These are phyloP conservation scores for Holothuria scabra DNA, from an alignment of 53 echinoderm and acorn worm species.

Conservation along the genomic window DNA sequence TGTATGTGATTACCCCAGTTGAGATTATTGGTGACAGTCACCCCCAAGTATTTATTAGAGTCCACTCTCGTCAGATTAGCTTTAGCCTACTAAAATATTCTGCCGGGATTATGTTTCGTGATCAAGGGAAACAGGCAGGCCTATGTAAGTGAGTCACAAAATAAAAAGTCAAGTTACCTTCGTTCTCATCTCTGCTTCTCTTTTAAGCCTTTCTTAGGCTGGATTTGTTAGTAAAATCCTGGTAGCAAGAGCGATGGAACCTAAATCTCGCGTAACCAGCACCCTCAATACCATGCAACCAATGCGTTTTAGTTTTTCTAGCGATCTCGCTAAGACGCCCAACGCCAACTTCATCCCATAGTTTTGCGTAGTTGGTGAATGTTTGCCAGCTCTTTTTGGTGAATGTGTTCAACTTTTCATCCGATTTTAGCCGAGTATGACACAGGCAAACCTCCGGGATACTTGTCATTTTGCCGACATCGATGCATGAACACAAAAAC, in stretches of 20 bases:
- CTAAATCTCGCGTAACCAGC: neutral
- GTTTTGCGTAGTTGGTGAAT: neutral
- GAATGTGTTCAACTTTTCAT: neutral
- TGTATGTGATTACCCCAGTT: too few relatives aligned
- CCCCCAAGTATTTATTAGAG: too few relatives aligned
- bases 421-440: neutral
- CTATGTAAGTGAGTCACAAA: too few relatives aligned
- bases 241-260: constrained; percentile 18
- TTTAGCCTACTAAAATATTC: too few relatives aligned
- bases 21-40: too few relatives aligned
- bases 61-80: too few relatives aligned
- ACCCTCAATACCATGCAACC: neutral
- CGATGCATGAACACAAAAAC: too few relatives aligned
- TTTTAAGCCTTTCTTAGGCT: too few relatives aligned
- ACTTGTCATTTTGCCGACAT: neutral
- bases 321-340: neutral
- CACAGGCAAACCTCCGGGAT: constrained; percentile 3
- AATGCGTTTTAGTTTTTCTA: neutral
- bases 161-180: too few relatives aligned
- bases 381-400: constrained; percentile 19
- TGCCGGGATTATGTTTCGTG: too few relatives aligned
- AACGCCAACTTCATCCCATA: constrained; percentile 21
- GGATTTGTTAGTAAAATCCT: constrained; percentile 1
- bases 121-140: too few relatives aligned
- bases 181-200: too few relatives aligned